Base-by-base conservation (phyloP, 1,140 invertebrate species). In the Aphidius ervi region DNA sequence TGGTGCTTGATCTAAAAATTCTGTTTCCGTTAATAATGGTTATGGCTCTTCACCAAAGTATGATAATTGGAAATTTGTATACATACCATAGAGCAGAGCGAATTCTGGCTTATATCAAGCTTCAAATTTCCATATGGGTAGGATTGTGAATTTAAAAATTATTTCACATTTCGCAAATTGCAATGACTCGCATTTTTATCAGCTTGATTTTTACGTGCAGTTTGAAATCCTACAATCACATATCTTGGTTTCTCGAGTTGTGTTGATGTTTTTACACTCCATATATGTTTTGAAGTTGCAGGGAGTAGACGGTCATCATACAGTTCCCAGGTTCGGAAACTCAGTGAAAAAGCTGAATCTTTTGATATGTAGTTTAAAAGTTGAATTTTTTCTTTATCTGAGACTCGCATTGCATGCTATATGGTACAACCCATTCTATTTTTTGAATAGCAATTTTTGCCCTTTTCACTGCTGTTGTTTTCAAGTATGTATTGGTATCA, bases 301-400 rank as follows among this genome's bases (percentile, higher is more conserved):
- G 75, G 68, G n/a, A 78, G 49, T 5, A 65, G 8, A 40, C 72
- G 70, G 71, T 75, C 74, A 56, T 77, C 71, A 63, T 75, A 72
- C 9, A 76, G 46, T 55, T 76, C 70, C 74, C 76, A 75, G 1
- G 59, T 64, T 37, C 73, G 66, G 60, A 74, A 77, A 58, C 70
- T 64, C n/a, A 76, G 68, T 23, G 55, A 40, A 52, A 72, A 64
- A 4, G 61, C 46, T 64, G 48, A 23, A 58, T 70, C 64, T 59
- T 56, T 70, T 55, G 68, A 61, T 46, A 70, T 64, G 47, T 58
- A 56, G 40, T 66, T 67, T 4, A 70, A 56, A 6, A 69, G 46
- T 45, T 63, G 23, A 39, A 67, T 65, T 63, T 69, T 68, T 2
- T 46, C 40, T 10, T 55, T 43, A 67, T 70, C 67, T n/a, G 64